phyloP scores from a whole-genome alignment of 2,113 vertebrate genomes.

The Festucalex cinctus region DNA sequence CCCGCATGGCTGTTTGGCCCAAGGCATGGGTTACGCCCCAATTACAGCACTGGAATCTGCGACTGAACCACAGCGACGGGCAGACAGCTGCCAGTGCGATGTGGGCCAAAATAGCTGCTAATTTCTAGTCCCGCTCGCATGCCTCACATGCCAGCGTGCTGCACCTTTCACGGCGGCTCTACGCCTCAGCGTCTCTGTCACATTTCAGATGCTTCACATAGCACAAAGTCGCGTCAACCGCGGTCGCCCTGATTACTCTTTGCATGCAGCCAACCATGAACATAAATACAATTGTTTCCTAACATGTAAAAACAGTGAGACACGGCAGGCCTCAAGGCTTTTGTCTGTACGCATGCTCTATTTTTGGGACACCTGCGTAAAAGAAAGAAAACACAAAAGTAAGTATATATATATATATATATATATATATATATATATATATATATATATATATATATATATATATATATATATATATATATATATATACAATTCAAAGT shows the following conservation, averaged over 20 bases:
- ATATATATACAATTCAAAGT: no score
- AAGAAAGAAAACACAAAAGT: not conserved
- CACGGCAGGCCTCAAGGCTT: slow-evolving; percentile 20
- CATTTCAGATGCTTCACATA: slow-evolving; percentile 58
- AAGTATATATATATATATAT: no score
- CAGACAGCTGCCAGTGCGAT: slow-evolving; percentile 64
- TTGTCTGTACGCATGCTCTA: not conserved
- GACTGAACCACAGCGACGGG: slow-evolving; percentile 49
- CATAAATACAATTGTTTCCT: slow-evolving; percentile 49
- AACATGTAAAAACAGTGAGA: slow-evolving; percentile 29
- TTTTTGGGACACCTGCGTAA: not conserved
- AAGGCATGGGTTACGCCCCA: slow-evolving; percentile 61
- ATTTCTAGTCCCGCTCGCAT: slow-evolving; percentile 60
- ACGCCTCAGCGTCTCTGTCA: slow-evolving; percentile 41
- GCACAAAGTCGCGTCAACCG: slow-evolving; percentile 47
- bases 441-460: no score
- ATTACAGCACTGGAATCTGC: slow-evolving; percentile 64
- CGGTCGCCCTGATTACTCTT: slow-evolving; percentile 48
- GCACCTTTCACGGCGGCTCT: slow-evolving; percentile 68
- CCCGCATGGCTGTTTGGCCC: slow-evolving; percentile 32
- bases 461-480: no score
- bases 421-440: no score
- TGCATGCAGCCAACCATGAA: slow-evolving; percentile 29
- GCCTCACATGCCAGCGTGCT: slow-evolving; percentile 64
- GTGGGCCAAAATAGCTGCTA: slow-evolving; percentile 71